Evolutionary conservation across 2,113 vertebrate species (phyloP).

Genomic region (Lepus americanus): DNA sequence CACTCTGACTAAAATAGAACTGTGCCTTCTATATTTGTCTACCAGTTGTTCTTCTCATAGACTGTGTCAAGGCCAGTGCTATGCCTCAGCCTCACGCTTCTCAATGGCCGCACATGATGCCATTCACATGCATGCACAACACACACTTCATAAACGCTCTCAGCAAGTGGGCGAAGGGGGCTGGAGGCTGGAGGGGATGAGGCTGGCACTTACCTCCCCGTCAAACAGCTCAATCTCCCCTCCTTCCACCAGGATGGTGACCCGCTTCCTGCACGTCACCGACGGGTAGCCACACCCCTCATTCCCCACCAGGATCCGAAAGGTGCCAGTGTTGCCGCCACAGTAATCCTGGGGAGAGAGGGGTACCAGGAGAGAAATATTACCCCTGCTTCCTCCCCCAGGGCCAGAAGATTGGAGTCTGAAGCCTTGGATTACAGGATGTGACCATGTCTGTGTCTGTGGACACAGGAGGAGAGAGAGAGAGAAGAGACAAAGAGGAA

Average conservation of each 20-base stretch:
- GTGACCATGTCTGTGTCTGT: neutral
- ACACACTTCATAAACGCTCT: fast-evolving
- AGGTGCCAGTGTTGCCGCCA: constrained; percentile 90
- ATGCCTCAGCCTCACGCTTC: neutral
- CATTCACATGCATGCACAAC: fast-evolving
- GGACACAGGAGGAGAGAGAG: fast-evolving
- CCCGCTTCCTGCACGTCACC: constrained; percentile 92
- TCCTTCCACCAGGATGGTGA: constrained; percentile 91
- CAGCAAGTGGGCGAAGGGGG: fast-evolving
- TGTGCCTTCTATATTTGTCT: fast-evolving
- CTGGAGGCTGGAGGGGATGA: neutral
- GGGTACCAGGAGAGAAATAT: neutral
- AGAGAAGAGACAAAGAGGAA: no score
- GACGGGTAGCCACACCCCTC: constrained; percentile 93
- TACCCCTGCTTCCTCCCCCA: neutral
- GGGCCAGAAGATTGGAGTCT: neutral
- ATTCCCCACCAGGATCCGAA: constrained; percentile 94
- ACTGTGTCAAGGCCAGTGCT: fast-evolving
- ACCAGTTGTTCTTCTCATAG: neutral
- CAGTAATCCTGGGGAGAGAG: constrained; percentile 92
- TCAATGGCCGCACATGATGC: fast-evolving
- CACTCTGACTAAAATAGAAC: neutral
- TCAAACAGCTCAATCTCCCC: constrained; percentile 93
- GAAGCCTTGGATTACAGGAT: neutral
- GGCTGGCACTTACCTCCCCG: constrained; percentile 88